phyloP scores from a whole-genome alignment of 2,797 vertebrate genomes.

The Oreochromis mossambicus region DNA sequence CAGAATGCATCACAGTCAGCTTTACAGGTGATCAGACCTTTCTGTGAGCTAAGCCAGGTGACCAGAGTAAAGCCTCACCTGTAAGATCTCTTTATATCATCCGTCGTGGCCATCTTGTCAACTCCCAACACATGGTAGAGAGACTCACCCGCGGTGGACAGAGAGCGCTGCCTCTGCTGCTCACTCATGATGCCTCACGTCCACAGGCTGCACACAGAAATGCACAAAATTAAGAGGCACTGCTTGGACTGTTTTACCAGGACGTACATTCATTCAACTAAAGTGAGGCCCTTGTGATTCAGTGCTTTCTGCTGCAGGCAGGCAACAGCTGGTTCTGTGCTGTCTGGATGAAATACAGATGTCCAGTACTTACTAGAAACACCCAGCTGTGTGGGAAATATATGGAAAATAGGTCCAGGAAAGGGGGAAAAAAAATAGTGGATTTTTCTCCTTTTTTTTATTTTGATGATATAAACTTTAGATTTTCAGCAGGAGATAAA shows the following conservation, averaged over 20 bases:
- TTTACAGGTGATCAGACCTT: neutral
- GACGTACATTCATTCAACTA: neutral
- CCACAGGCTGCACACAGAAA: conserved; percentile 56
- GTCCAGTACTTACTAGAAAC: neutral
- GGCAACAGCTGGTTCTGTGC: conserved; percentile 19
- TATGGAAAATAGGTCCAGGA: neutral
- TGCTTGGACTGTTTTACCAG: neutral
- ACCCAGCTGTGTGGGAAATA: neutral
- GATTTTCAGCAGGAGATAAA: neutral
- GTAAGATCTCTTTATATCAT: conserved; percentile 98
- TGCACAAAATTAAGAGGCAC: neutral
- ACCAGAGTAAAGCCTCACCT: conserved; percentile 76
- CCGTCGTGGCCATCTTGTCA: conserved; percentile 91
- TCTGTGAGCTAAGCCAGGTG: neutral
- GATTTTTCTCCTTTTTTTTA: neutral
- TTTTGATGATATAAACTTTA: neutral
- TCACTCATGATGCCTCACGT: conserved; percentile 85
- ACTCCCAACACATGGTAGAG: conserved; percentile 91
- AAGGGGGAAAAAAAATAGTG: neutral
- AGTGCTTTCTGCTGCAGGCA: conserved; percentile 3
- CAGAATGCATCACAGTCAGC: neutral
- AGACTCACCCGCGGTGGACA: conserved; percentile 96
- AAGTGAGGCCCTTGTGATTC: neutral
- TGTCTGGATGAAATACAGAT: neutral
- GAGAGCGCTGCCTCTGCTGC: conserved; percentile 95